Conservation (phyloP, 1,140 invertebrate genomes). For the Neuroterus valhalla region DNA sequence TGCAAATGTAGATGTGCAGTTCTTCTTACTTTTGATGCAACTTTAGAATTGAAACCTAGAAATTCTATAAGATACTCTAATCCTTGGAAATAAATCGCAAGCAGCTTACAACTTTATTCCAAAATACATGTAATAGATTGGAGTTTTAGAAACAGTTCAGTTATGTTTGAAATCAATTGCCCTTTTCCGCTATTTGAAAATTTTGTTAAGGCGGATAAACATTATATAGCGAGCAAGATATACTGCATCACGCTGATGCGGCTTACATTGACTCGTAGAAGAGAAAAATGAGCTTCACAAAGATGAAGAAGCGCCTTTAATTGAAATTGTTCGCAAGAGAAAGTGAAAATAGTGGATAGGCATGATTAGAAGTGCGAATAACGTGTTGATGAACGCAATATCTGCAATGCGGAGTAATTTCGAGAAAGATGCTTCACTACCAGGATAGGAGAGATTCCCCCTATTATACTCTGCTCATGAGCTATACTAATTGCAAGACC, state of each 20-base stretch:
- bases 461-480: constrained; percentile 22
- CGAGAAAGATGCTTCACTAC: constrained; percentile 29
- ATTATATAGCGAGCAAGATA: not conserved
- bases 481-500: constrained; percentile 28
- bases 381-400: constrained; percentile 28
- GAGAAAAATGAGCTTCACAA: constrained; percentile 11
- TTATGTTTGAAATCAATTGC: too few species aligned
- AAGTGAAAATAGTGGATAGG: constrained; percentile 17
- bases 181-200: not conserved
- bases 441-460: constrained; percentile 3
- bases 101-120: too few species aligned
- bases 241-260: constrained; percentile 5
- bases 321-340: not conserved
- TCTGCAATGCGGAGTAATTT: constrained; percentile 25
- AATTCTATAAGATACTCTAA: too few species aligned
- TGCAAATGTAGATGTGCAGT: too few species aligned
- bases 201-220: not conserved
- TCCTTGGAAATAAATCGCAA: too few species aligned
- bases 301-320: constrained; percentile 18
- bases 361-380: constrained; percentile 16
- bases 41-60: too few species aligned
- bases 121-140: too few species aligned
- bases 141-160: too few species aligned
- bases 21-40: too few species aligned
- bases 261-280: constrained; percentile 3